phyloP scores from a whole-genome alignment of 2,797 vertebrate genomes.

The Percopsis omiscomaycus region DNA sequence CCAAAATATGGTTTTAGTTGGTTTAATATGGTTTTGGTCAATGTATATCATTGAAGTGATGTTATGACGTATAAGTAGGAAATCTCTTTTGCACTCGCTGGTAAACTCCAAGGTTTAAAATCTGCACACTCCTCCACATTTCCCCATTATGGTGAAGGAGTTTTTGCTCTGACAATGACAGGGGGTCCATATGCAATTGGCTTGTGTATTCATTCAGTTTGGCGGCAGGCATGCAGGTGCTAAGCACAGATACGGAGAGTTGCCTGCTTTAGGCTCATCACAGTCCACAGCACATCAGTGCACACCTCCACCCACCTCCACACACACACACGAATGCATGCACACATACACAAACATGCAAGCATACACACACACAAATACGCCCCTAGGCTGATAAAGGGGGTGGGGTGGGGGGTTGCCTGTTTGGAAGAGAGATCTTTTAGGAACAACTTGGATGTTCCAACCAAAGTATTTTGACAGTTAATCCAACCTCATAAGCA shows the following conservation, averaged over 20 bases:
- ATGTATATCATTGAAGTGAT: constrained; percentile 6
- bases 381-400: constrained; percentile 24
- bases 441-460: constrained; percentile 7
- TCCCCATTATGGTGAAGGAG: constrained; percentile 25
- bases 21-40: constrained; percentile 1
- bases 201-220: constrained; percentile 41
- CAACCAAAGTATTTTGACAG: constrained; percentile 15
- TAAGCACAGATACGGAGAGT: constrained; percentile 52
- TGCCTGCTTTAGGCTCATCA: constrained; percentile 55
- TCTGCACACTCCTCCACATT: constrained; percentile 25
- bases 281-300: constrained; percentile 38
- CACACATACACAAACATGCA: background rate
- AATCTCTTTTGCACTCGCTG: background rate
- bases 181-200: constrained; percentile 25
- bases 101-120: constrained; percentile 9
- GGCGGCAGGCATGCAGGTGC: constrained; percentile 52
- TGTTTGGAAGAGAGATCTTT: constrained; percentile 30
- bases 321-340: background rate
- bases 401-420: constrained; percentile 14
- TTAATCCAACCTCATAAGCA: background rate
- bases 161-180: constrained; percentile 34
- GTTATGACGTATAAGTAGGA: background rate
- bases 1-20: background rate
- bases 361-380: constrained; percentile 25
- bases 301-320: background rate